A percentile compares a stretch with the other conserved stretches of the same genome.
Conservation (phyloP, 2,113 vertebrate genomes). For the Nannobrachium achirus region DNA sequence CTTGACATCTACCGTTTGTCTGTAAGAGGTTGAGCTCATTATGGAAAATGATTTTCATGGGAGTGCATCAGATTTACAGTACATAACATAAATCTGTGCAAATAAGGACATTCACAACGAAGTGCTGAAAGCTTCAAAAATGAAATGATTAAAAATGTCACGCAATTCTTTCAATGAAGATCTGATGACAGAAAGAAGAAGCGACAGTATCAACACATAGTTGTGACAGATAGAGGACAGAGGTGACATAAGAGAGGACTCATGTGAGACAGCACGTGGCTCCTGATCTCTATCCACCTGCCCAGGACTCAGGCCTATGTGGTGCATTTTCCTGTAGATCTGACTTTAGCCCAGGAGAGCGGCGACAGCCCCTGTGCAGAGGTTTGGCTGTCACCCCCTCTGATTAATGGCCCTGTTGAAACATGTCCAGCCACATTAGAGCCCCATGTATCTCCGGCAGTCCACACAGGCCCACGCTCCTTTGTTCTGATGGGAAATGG, state of each 20-base stretch:
- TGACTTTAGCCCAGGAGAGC: constrained; percentile 15
- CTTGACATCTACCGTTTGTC: no score
- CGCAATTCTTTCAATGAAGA: no score
- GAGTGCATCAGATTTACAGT: no score
- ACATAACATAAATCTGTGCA: not conserved
- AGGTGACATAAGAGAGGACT: not conserved
- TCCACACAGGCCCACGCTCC: constrained; percentile 87
- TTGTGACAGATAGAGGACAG: constrained; percentile 8
- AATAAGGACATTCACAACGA: not conserved
- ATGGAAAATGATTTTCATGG: no score
- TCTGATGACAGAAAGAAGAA: no score
- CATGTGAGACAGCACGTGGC: not conserved
- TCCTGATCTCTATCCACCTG: constrained; percentile 44
- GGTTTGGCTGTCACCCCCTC: constrained; percentile 85
- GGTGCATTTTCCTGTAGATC: constrained; percentile 51
- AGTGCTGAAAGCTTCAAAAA: not conserved
- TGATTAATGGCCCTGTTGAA: constrained; percentile 96
- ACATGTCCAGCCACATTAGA: constrained; percentile 94
- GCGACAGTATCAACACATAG: not conserved
- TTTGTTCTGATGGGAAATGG: constrained; percentile 97
- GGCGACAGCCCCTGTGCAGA: constrained; percentile 47
- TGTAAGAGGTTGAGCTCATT: no score
- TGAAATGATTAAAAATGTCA: no score
- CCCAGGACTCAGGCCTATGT: constrained; percentile 28
- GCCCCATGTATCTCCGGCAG: constrained; percentile 91